A percentile compares a stretch with the other conserved stretches of the same genome.
These are phyloP conservation scores for Chrysotoxum bicinctum DNA, from an alignment of 2,888 invertebrate genomes.

Conservation along the genomic window DNA sequence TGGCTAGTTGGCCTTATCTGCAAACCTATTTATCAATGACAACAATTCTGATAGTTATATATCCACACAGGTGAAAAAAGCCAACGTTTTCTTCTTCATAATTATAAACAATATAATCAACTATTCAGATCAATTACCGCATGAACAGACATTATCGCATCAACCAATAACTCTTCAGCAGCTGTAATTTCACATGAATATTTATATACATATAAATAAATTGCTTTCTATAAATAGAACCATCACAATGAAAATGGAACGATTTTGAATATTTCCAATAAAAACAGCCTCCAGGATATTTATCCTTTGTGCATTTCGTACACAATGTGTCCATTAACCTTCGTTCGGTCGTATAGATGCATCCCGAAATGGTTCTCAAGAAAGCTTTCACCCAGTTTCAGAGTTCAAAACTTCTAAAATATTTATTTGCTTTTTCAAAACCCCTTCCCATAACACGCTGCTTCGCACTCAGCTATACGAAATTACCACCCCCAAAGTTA, in stretches of 20 bases:
- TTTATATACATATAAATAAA: background rate
- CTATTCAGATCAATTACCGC: background rate
- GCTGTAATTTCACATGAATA: constrained; percentile 4
- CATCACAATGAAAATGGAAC: background rate
- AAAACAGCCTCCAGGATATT: background rate
- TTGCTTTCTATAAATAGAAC: constrained; percentile 42
- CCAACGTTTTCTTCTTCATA: no score
- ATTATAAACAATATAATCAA: background rate
- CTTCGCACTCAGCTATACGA: background rate
- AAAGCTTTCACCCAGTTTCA: constrained; percentile 59
- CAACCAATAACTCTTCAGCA: background rate
- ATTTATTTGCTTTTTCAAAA: constrained; percentile 9
- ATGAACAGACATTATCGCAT: background rate
- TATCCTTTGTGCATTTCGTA: constrained; percentile 15
- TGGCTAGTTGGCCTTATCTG: background rate
- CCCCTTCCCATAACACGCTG: background rate
- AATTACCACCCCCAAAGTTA: background rate
- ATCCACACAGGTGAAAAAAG: background rate
- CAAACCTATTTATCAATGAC: background rate
- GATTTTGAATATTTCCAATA: background rate
- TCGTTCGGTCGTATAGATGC: constrained; percentile 20
- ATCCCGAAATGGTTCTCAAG: constrained; percentile 9
- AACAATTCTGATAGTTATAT: background rate
- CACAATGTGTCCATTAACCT: constrained; percentile 56
- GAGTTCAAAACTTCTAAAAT: constrained; percentile 18